phyloP scores from a whole-genome alignment of 2,888 invertebrate genomes.

The Erebia aethiops region DNA sequence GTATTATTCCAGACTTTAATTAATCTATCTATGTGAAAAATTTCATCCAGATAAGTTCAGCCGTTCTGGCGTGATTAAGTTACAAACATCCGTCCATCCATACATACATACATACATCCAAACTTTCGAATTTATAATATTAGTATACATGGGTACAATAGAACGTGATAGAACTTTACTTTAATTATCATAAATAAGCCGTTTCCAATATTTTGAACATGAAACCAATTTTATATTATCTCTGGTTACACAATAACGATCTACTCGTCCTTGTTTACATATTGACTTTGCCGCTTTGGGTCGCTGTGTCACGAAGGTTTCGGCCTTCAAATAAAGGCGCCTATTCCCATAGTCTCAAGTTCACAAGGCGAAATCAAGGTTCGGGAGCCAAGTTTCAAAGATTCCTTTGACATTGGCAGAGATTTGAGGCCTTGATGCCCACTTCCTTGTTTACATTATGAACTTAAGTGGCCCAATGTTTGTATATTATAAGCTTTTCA shows the following conservation, averaged over 20 bases:
- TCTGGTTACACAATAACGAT: constrained; percentile 21
- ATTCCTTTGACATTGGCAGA: constrained; percentile 11
- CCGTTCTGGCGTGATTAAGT: too few relatives aligned
- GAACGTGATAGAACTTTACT: neutral
- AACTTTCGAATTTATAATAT: neutral
- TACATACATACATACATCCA: too few relatives aligned
- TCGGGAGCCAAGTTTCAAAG: constrained; percentile 19
- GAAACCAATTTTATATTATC: constrained; percentile 7
- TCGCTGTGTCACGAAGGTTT: constrained; percentile 32
- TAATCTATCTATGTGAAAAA: too few relatives aligned
- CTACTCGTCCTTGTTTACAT: constrained; percentile 28
- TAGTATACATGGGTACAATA: too few relatives aligned
- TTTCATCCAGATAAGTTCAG: too few relatives aligned
- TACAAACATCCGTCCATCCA: too few relatives aligned
- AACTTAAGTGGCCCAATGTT: neutral
- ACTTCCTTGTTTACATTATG: constrained; percentile 15
- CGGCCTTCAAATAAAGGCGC: constrained; percentile 30
- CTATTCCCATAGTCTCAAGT: constrained; percentile 27
- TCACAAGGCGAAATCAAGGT: constrained; percentile 27
- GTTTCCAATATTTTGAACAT: neutral
- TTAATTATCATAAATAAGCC: neutral
- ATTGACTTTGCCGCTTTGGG: constrained; percentile 28
- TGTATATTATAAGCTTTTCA: too few relatives aligned
- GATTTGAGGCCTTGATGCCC: neutral
- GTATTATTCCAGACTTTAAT: too few relatives aligned